Conservation (phyloP, 1,140 invertebrate species). For the Ptiloglossa arizonensis region DNA sequence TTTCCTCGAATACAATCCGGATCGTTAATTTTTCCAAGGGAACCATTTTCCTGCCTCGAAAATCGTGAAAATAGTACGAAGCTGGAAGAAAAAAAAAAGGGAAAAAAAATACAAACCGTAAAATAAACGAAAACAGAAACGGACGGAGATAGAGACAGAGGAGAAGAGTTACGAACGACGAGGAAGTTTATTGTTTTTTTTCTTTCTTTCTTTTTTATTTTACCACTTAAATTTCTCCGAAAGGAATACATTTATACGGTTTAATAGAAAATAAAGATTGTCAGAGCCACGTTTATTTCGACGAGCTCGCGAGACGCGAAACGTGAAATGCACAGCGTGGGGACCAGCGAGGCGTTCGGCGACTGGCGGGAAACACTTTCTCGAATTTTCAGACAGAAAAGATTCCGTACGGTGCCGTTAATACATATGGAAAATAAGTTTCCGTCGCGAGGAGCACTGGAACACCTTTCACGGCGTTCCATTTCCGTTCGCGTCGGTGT, state of each 20-base stretch:
- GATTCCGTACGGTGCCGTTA: constrained; percentile 8
- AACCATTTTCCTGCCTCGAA: background rate
- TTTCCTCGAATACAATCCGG: constrained; percentile 12
- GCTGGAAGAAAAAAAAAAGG: no score
- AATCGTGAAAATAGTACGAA: background rate
- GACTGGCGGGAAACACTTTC: background rate
- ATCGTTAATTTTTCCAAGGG: constrained; percentile 12
- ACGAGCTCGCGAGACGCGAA: no score
- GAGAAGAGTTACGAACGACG: background rate
- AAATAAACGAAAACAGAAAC: background rate
- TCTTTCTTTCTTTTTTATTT: no score
- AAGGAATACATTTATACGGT: background rate
- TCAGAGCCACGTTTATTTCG: background rate
- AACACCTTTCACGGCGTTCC: background rate
- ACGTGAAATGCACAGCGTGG: no score
- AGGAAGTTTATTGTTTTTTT: background rate
- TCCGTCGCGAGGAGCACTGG: background rate
- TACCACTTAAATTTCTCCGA: no score
- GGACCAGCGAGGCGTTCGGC: background rate
- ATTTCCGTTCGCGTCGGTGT: constrained; percentile 11
- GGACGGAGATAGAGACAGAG: no score
- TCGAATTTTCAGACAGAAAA: background rate
- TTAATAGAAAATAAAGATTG: background rate
- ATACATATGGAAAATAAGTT: constrained; percentile 36
- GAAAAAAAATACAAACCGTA: background rate